Conservation (phyloP, 1,140 invertebrate species). For the Papilio polyxenes region DNA sequence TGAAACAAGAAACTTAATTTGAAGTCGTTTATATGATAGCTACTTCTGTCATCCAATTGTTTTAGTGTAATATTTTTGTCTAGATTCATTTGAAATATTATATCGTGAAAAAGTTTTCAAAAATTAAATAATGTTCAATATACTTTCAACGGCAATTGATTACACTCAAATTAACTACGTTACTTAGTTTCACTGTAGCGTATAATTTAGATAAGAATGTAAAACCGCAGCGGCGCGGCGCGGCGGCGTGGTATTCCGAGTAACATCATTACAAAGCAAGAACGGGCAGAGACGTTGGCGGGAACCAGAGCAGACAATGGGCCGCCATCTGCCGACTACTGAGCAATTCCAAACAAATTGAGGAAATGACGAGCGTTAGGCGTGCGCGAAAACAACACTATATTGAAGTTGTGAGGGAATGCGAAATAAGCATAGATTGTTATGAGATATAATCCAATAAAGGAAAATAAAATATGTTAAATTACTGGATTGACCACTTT, state of each 20-base stretch:
- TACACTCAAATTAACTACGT: neutral
- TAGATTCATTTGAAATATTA: too few species aligned
- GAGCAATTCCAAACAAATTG: conserved; percentile 31
- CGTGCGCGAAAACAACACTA: conserved; percentile 23
- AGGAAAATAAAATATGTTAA: neutral
- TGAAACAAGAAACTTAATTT: too few species aligned
- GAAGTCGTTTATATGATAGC: too few species aligned
- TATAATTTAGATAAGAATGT: conserved; percentile 21
- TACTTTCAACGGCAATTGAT: neutral
- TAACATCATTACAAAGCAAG: conserved; percentile 48
- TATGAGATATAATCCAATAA: conserved; percentile 10
- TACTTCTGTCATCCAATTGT: too few species aligned
- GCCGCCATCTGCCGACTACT: conserved; percentile 19
- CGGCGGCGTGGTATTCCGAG: conserved; percentile 48
- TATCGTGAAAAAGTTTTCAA: too few species aligned
- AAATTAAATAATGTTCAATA: too few species aligned
- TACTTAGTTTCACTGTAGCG: conserved; percentile 32
- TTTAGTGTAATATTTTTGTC: too few species aligned
- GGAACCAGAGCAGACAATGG: conserved; percentile 30
- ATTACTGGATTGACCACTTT: neutral
- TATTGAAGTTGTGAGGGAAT: conserved; percentile 36
- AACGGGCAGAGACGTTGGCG: conserved; percentile 13
- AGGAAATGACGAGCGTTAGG: conserved; percentile 29
- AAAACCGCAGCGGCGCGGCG: conserved; percentile 43
- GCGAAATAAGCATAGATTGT: neutral